Base-by-base conservation (phyloP, 1,140 invertebrate genomes). In the Anoplophora glabripennis region DNA sequence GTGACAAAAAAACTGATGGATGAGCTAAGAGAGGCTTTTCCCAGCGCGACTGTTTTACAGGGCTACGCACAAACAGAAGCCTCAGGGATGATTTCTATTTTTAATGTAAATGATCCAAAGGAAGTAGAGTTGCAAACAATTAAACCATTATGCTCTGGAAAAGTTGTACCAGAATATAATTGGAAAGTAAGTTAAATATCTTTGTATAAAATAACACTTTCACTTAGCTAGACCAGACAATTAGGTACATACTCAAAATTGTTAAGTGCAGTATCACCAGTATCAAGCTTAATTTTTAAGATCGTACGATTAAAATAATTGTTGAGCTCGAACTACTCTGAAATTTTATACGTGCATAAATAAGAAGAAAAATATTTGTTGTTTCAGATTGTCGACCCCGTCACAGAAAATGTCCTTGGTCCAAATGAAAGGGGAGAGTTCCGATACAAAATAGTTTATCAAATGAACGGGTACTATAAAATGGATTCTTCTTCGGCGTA, bases 401-500 rank as follows among this genome's bases (percentile, higher is more conserved):
- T 80, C 12, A 80, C 75, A 11, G 73, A 75, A 9, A 57, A 77
- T 64, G 28, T 70, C 34, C 60, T 81, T 21, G 79, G 78, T 3
- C 70, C 78, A 0, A 70, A 77, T 44, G 59, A 77, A 55, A 53
- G 63, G 53, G 85, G 85, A 35, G 85, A 86, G 70, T 66, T 87
- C 15, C 83, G 78, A 44, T 61, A 80, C 4, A 75, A 76, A 46
- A 74, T 77, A 10, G 76, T 76, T 0, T 71, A 77, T 42, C 65
- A 79, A 4, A 82, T 81, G 77, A 68, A 75, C 12, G 82, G 81
- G 4, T 84, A 84, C 53, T 78, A 73, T 56, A 75, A 77, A 33
- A 46, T 83, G 62, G 87, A 85, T 54, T 89, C 88, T 0, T 68
- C 77, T 1, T 80, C 83, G 35, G 84, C 76, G 0, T 77, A 85